phyloP scores from a whole-genome alignment of 1,140 invertebrate genomes.

The Zaprionus gabonicus region DNA sequence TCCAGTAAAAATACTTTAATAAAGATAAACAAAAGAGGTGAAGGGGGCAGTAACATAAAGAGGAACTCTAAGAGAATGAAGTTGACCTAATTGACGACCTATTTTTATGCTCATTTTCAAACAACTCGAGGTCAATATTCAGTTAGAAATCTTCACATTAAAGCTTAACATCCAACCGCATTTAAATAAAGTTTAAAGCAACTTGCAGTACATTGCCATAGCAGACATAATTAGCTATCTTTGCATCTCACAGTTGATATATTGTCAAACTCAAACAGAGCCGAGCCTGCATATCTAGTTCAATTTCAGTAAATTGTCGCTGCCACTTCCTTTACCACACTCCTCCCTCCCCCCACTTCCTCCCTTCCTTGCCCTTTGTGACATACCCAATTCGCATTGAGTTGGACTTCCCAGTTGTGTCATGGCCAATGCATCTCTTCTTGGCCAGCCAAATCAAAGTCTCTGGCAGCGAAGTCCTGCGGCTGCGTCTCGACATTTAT shows the following conservation, averaged over 20 bases:
- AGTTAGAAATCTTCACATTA: too few relatives aligned
- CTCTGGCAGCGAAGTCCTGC: constrained; percentile 6
- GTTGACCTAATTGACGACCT: too few relatives aligned
- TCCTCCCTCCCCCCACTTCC: neutral
- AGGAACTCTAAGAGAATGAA: too few relatives aligned
- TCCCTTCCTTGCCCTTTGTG: neutral
- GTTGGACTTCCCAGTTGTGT: neutral
- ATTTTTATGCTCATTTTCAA: too few relatives aligned
- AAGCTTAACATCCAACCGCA: too few relatives aligned
- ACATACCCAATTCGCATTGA: neutral
- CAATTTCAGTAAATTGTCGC: constrained; percentile 3
- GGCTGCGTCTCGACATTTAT: constrained; percentile 30
- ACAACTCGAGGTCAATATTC: too few relatives aligned
- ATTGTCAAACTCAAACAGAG: neutral
- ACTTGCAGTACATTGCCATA: neutral
- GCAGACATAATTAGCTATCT: neutral
- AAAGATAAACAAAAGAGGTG: too few relatives aligned
- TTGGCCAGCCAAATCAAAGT: constrained; percentile 16
- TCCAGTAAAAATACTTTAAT: too few relatives aligned
- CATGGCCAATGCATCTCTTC: constrained; percentile 5
- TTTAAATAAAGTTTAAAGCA: neutral
- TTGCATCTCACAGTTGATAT: neutral
- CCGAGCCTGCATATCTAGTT: constrained; percentile 1
- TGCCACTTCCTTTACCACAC: neutral
- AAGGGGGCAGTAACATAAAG: too few relatives aligned